phyloP scores from a whole-genome alignment of 2,113 vertebrate genomes.

The Poeciliopsis prolifica region DNA sequence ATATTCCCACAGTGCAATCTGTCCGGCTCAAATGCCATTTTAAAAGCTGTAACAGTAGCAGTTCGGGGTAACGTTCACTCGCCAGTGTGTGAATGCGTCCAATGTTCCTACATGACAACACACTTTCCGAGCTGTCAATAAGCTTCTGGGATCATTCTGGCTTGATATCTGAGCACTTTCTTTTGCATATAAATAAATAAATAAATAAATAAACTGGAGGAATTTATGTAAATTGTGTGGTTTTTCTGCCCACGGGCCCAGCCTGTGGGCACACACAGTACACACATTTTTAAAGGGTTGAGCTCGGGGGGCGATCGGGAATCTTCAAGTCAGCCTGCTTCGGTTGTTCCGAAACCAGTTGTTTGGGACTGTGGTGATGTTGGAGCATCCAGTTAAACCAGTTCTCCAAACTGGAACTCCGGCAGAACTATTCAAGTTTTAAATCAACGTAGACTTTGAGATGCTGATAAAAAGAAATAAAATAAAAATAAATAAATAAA shows the following conservation, averaged over 20 bases:
- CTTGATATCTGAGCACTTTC: too few species aligned
- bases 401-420: background rate
- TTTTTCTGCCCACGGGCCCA: too few species aligned
- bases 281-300: background rate
- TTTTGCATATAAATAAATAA: too few species aligned
- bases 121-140: too few species aligned
- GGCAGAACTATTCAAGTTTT: too few species aligned
- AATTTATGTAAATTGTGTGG: background rate
- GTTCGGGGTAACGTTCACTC: constrained; percentile 1
- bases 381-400: background rate
- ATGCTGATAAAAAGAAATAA: too few species aligned
- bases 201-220: too few species aligned
- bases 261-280: background rate
- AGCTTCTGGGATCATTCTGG: too few species aligned
- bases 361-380: background rate
- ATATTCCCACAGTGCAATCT: constrained; percentile 42
- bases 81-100: background rate
- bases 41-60: constrained; percentile 19
- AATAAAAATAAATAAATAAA: too few species aligned
- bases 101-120: too few species aligned
- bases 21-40: constrained; percentile 26
- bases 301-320: background rate
- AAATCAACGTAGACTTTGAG: too few species aligned
- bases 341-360: background rate
- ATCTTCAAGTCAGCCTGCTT: background rate